Base-by-base conservation (phyloP, 2,797 vertebrate genomes). In the Cephalopachus bancanus region DNA sequence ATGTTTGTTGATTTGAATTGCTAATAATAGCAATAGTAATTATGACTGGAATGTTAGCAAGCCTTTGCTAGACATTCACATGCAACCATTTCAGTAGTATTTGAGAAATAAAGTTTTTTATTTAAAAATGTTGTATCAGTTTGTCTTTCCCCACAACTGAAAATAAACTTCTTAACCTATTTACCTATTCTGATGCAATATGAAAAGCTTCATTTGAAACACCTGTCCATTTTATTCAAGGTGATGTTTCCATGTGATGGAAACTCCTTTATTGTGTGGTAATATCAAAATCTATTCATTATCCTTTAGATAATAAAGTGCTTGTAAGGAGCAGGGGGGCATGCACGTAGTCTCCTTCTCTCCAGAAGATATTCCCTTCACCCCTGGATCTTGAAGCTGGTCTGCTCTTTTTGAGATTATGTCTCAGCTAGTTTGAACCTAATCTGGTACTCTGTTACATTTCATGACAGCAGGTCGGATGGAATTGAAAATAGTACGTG, bases 1-100 rank as follows among this genome's bases (percentile, higher is more conserved):
- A 64, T 88, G n/a, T 53, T 79, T 79, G 49, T 55, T 53, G 11
- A 84, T 85, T 83, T 94, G 76, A 93, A 91, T 92, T 81, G 76
- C 88, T 94, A 96, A 79, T 65, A 92, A 65, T 22, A 83, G n/a
- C 60, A 80, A 64, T 67, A 91, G 51, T 74, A 69, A 92, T 94
- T 80, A 78, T 5, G 26, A 76, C 17, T 60, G 65, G 24, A 65
- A 93, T n/a, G 28, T 33, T 60, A 80, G 80, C 62, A 87, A 78
- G 72, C 6, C 33, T 91, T 80, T 91, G 85, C 49, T 93, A 59
- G 15, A 30, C 26, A 33, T 44, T 72, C 71, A 57, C 15, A 79
- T 4, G 33, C 55, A 84, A 84, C 8, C 30, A 64, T 89, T 87
- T 96, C 67, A 76, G 65, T 76, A n/a, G 64, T 51, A n/a, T 65